Evolutionary conservation across 2,888 invertebrate species (phyloP).

Genomic region (Microplitis deprimator): DNA sequence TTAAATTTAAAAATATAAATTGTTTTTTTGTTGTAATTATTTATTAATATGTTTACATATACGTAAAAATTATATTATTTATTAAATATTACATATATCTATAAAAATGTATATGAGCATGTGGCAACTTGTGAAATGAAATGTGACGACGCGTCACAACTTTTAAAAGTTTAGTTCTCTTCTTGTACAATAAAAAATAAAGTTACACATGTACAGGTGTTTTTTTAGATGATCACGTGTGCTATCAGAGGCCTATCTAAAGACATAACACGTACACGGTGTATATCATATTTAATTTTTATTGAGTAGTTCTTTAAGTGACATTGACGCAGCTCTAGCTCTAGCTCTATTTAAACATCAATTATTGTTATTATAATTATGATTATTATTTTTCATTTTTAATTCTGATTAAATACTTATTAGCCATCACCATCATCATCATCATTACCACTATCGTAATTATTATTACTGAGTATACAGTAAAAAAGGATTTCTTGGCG

Average conservation of each 20-base stretch:
- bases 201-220: constrained; percentile 68
- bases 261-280: constrained; percentile 24
- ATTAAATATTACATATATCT: neutral
- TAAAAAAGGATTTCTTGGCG: too few species aligned
- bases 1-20: too few species aligned
- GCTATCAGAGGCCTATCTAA: constrained; percentile 42
- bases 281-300: neutral
- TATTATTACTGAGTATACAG: neutral
- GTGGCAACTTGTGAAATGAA: constrained; percentile 33
- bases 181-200: constrained; percentile 24
- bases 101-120: constrained; percentile 29
- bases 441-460: neutral
- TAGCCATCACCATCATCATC: neutral
- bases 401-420: neutral
- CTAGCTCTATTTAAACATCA: neutral
- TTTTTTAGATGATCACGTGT: constrained; percentile 65
- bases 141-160: constrained; percentile 19
- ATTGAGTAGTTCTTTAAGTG: neutral
- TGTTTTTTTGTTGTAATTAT: too few species aligned
- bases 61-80: neutral
- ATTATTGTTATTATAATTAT: constrained; percentile 3
- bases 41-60: too few species aligned
- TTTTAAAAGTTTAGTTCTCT: constrained; percentile 9
- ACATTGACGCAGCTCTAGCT: too few species aligned
- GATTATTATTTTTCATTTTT: neutral